phyloP scores from a whole-genome alignment of 2,797 vertebrate genomes.

The Hypotaenidia philippensis region DNA sequence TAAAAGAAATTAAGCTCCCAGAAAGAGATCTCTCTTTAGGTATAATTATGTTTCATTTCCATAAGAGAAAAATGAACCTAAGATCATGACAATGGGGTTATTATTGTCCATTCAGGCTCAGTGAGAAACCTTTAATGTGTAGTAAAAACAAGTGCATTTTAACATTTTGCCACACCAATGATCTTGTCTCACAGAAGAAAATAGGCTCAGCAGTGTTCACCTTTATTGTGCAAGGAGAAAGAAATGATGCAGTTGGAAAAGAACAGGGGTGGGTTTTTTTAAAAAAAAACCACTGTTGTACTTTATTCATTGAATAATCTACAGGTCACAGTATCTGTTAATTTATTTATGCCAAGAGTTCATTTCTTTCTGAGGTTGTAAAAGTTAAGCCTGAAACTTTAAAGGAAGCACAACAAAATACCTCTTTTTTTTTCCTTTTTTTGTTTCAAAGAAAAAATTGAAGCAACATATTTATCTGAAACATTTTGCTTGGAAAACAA shows the following conservation, averaged over 20 bases:
- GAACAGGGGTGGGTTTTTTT: not conserved
- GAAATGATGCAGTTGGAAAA: slow-evolving; percentile 60
- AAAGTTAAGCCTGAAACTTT: not conserved
- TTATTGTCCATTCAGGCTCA: slow-evolving; percentile 67
- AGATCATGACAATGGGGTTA: slow-evolving; percentile 66
- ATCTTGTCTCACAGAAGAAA: slow-evolving; percentile 57
- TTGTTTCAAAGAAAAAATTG: not conserved
- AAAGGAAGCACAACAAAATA: not conserved
- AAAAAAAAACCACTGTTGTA: not conserved
- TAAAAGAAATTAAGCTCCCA: slow-evolving; percentile 56
- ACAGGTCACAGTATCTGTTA: not conserved
- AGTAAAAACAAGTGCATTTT: slow-evolving; percentile 66
- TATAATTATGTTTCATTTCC: slow-evolving; percentile 72
- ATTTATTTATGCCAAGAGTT: slow-evolving; percentile 8
- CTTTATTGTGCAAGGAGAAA: slow-evolving; percentile 43
- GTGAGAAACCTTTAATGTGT: slow-evolving; percentile 48
- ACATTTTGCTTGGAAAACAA: not conserved
- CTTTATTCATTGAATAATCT: slow-evolving; percentile 1
- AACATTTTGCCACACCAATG: slow-evolving; percentile 60
- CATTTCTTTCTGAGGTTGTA: not conserved
- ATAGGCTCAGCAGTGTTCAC: not conserved
- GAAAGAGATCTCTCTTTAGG: slow-evolving; percentile 58
- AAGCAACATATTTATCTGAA: not conserved
- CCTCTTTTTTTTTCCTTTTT: not conserved
- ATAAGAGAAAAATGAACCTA: slow-evolving; percentile 70